Base-by-base conservation (phyloP, 2,888 invertebrate species). In the Chloromyia formosa region DNA sequence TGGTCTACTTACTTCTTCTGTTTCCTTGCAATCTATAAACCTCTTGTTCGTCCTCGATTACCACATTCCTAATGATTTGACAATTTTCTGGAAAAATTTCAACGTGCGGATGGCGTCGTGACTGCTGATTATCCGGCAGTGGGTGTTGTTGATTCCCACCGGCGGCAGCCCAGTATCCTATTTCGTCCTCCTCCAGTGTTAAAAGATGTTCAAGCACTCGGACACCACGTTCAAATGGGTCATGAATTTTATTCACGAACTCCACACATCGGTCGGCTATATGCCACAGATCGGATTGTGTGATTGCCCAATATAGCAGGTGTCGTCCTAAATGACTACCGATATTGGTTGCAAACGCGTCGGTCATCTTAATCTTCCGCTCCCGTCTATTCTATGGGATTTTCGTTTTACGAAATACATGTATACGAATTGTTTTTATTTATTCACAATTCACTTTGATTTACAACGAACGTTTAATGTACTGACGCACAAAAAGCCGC, bases 151-250 rank as follows among this genome's bases (percentile, higher is more conserved):
- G 80, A 77, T 84, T 83, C 49, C 82, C 83, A 78, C 82, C 61
- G 53, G 82, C 83, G 78, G 81, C 61, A 20, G 42, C 82, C 76
- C 84, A 84, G 83, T 83, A 84, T 74, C 83, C 82, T 77, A 79
- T 80, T 45, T 86, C 86, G 68, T 86, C 86, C 76, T 85, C 86
- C 76, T 86, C 85, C 80, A 88, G 84, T 74, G 90, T 90, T 80
- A 92, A 88, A 64, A 92, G 87, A 81, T 90, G 90, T 84, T 92
- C 92, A 82, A 92, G 87, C 80, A 92, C 89, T 79, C 85, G 85
- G 74, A 86, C 85, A 75, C 86, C 86, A 75, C 86, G 82, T 75
- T 86, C 86, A 78, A 85, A 82, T 77, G 85, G 86, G 77, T 81
- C 84, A 80, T 86, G 84, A 79, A 86, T 83, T 81, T 85, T 84